Conservation (phyloP, 2,113 vertebrate species). For the Neofelis nebulosa region DNA sequence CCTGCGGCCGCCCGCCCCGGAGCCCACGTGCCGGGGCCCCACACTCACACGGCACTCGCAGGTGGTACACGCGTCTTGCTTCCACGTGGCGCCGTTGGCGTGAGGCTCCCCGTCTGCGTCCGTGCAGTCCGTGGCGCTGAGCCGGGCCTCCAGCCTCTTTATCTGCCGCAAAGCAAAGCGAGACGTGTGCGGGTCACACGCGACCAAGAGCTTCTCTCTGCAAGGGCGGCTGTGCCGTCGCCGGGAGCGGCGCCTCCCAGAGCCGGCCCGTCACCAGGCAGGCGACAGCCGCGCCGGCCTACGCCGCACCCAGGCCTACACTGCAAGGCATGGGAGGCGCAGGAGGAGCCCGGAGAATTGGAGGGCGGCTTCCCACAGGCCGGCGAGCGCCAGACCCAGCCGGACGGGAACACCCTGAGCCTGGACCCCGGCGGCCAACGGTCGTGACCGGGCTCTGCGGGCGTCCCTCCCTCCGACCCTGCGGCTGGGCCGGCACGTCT, state of each 20-base stretch:
- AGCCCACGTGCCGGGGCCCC: neutral
- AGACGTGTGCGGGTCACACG: fast-evolving
- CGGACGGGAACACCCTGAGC: neutral
- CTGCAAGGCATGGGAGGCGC: fast-evolving
- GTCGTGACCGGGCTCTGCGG: fast-evolving
- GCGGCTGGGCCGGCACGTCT: neutral
- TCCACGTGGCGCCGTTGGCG: constrained; percentile 89
- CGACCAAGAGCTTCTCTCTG: fast-evolving
- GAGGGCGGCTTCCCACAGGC: neutral
- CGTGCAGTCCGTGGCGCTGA: constrained; percentile 93
- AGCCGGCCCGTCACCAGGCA: too few species aligned
- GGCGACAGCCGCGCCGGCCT: fast-evolving
- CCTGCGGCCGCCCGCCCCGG: neutral
- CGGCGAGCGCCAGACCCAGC: too few species aligned
- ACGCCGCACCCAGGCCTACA: fast-evolving
- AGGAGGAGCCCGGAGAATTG: neutral
- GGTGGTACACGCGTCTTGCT: constrained; percentile 89
- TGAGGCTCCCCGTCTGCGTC: constrained; percentile 89
- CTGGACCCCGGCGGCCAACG: neutral
- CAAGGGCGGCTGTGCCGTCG: neutral
- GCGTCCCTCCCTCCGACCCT: neutral
- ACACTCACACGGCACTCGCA: constrained; percentile 95
- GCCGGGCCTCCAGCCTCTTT: constrained; percentile 94
- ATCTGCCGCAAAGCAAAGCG: constrained; percentile 87
- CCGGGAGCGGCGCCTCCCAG: fast-evolving